Conservation (phyloP, 2,113 vertebrate genomes). For the Etia nguti region DNA sequence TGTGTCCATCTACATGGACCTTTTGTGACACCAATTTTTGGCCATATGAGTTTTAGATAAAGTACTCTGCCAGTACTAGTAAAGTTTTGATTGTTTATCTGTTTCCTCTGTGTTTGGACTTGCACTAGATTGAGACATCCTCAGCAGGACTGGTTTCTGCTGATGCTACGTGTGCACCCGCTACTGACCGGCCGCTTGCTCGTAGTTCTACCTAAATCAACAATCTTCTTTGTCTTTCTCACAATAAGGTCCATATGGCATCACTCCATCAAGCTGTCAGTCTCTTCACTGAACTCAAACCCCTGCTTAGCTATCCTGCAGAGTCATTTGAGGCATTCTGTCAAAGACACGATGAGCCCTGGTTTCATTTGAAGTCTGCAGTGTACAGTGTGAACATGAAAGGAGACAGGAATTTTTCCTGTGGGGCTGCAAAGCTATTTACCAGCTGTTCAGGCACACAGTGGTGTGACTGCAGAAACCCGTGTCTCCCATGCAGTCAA, state of each 20-base stretch:
- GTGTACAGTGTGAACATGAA: slow-evolving; percentile 25
- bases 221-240: not conserved
- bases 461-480: not conserved
- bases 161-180: not conserved
- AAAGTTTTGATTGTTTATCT: not conserved
- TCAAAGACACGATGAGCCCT: slow-evolving; percentile 1
- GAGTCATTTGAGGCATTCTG: slow-evolving; percentile 10
- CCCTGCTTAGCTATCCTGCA: not conserved
- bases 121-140: not conserved
- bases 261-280: not conserved
- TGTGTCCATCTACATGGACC: not conserved
- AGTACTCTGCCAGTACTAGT: not conserved
- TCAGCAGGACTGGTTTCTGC: not conserved
- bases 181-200: not conserved
- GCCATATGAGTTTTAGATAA: not conserved
- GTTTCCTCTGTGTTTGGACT: not conserved
- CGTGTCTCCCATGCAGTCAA: not conserved
- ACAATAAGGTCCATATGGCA: not conserved
- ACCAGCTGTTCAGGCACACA: slow-evolving; percentile 18
- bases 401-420: slow-evolving; percentile 21
- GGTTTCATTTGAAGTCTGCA: slow-evolving; percentile 22
- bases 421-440: slow-evolving; percentile 6
- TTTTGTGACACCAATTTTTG: not conserved
- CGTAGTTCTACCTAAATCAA: not conserved
- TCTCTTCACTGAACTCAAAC: not conserved